Evolutionary conservation across 2,797 vertebrate genomes (phyloP), one percentile per base, ranked within the genome.

Genomic region (Sebastes matsubarae): DNA sequence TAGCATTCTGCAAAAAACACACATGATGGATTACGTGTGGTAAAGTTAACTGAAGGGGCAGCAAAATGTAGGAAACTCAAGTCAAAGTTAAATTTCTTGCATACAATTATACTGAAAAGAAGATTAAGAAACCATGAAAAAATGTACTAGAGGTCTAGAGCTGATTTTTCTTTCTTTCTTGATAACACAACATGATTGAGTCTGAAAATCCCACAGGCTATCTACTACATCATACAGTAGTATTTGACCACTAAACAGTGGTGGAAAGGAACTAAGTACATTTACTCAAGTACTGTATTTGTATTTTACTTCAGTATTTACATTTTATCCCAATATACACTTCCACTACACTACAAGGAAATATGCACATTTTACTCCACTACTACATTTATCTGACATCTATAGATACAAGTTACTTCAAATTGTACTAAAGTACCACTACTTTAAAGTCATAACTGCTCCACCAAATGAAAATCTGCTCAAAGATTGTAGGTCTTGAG

Each of bases 1-100:
- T 3, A 0, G 96, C 96, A 91, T 95, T 89, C 98, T 98, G 81
- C 18, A 87, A 83, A 83, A 54, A 52, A 82, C 55, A 87, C 38
- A 82, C 3, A 64, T 1, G 7, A 57, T 11, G 60, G 2, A 76
- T 65, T 65, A 25, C 1, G 4, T 10, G 4, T 11, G 1, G 3
- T 5, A 5, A 18, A 27, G 7, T 64, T 11, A 55, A 61, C 25
- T n/a, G n/a, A 9, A 30, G 57, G 5, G 59, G 6, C 50, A 36
- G 0, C 1, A 16, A 65, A 38, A 71, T 22, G 7, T 0, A 36
- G 5, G 9, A 8, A 22, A 46, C 11, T 6, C 3, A 0, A 59
- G 36, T 38, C 20, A 60, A 36, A 4, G 30, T 34, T 5, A 13
- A 8, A 34, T 36, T 13, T 34, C 6, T 36, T 34, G 24, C 13